Evolutionary conservation across 2,888 invertebrate species (phyloP), one percentile per base, ranked within the genome.

Genomic region (Harpalus rufipes): DNA sequence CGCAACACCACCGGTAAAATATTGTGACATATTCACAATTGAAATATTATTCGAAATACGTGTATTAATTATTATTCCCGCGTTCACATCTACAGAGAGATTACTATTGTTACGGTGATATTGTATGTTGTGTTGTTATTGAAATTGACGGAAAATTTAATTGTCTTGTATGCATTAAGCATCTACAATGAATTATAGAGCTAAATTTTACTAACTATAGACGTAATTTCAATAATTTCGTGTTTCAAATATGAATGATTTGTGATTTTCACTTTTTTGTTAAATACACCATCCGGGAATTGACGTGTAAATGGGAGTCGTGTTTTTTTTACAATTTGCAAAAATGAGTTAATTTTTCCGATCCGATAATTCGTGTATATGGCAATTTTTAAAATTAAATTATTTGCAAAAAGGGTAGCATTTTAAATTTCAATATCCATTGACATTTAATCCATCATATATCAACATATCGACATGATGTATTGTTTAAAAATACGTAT

Each of bases 121-220:
- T 68, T 68, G 68, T 68, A 68, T 32, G 14, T 63, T 63, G 63
- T 63, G 25, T 63, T 63, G 63, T 68, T 41, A 68, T 39, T 39
- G 68, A 32, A 39, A 68, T 68, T 68, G 41, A 32, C 41, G 68
- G 68, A 68, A 41, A 68, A 68, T 68, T 68, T 68, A 41, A 68
- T 68, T 68, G 68, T 68, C 68, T 68, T 68, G 39, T 39, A 68
- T 68, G 63, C 12, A 63, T 25, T 63, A 68, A 14, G 41, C 39
- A 68, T 14, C 41, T 39, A 39, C 39, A 32, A 4, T 68, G 39
- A 68, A 68, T 68, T 68, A 68, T 39, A 32, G 32, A 12, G 10
- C 68, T 25, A 68, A 14, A 39, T 68, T 39, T 6, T 39, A 12
- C 21, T 25, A 25, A 63, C 63, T 8, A 12, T 12, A 0, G 44